These are phyloP conservation scores for Cenopis cana DNA, from an alignment of 2,888 invertebrate genomes.

Conservation along the genomic window DNA sequence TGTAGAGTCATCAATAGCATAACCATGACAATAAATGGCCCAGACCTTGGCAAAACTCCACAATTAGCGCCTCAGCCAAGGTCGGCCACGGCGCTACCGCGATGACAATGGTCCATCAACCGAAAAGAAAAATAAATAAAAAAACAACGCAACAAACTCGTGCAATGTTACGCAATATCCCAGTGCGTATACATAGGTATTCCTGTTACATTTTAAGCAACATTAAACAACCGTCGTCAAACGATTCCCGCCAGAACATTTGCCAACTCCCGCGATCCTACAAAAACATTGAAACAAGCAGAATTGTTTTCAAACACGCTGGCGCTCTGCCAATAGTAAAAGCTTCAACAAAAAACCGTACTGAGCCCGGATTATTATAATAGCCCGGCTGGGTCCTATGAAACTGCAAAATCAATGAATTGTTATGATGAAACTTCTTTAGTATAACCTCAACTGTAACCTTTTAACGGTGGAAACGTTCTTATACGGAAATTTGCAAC, in stretches of 20 bases:
- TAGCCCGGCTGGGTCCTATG: constrained; percentile 29
- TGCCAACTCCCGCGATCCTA: constrained; percentile 61
- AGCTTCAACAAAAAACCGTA: constrained; percentile 56
- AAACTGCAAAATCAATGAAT: constrained; percentile 40
- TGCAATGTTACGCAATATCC: constrained; percentile 63
- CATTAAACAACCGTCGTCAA: constrained; percentile 49
- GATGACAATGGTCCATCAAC: constrained; percentile 3
- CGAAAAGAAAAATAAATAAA: constrained; percentile 7
- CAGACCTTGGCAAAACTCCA: constrained; percentile 82
- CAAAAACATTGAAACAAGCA: constrained; percentile 69
- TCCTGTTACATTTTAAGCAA: constrained; percentile 59
- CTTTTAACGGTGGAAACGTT: constrained; percentile 21
- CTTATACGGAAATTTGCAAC: constrained; percentile 1
- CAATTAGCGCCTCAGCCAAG: constrained; percentile 63
- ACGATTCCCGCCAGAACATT: constrained; percentile 57
- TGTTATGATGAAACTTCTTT: constrained; percentile 26
- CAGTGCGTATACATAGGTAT: constrained; percentile 35
- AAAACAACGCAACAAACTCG: constrained; percentile 24
- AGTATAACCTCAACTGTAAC: constrained; percentile 51
- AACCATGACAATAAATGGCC: constrained; percentile 68
- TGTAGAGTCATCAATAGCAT: constrained; percentile 50
- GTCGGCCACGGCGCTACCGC: constrained; percentile 53
- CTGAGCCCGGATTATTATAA: constrained; percentile 50
- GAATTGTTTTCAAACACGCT: constrained; percentile 77
- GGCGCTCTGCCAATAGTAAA: constrained; percentile 67